Evolutionary conservation across 2,888 invertebrate species (phyloP).

Genomic region (Acrobasis consociella): DNA sequence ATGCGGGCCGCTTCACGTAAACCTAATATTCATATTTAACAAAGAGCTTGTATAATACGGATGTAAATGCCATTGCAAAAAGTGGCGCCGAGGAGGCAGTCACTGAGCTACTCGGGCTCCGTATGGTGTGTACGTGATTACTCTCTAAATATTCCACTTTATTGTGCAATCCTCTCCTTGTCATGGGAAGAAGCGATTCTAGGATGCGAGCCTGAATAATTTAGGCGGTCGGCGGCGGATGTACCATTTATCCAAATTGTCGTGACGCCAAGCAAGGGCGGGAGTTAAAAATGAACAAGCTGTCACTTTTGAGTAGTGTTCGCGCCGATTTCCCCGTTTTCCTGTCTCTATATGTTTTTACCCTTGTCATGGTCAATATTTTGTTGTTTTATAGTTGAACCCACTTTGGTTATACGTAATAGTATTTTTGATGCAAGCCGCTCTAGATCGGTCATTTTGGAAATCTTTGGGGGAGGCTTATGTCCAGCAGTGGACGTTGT

Average conservation of each 20-base stretch:
- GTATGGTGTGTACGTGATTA: constrained; percentile 71
- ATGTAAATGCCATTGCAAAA: constrained; percentile 54
- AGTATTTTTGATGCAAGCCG: no score
- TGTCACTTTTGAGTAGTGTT: constrained; percentile 56
- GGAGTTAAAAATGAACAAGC: constrained; percentile 72
- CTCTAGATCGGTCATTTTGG: no score
- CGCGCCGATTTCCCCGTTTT: constrained; percentile 52
- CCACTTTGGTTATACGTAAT: no score
- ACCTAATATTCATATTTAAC: constrained; percentile 47
- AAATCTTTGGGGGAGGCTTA: no score
- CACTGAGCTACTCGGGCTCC: constrained; percentile 51
- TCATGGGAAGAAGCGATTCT: constrained; percentile 67
- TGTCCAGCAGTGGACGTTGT: no score
- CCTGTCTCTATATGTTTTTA: constrained; percentile 35
- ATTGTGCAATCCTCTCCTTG: constrained; percentile 72
- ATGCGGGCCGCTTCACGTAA: constrained; percentile 30
- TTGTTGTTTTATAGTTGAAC: no score
- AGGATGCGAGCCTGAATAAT: constrained; percentile 68
- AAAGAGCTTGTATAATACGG: constrained; percentile 45
- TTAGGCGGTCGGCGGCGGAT: constrained; percentile 66
- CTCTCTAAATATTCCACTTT: constrained; percentile 77
- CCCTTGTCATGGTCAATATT: constrained; percentile 45
- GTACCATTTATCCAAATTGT: constrained; percentile 79
- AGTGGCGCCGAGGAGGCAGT: constrained; percentile 36
- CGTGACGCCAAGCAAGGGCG: constrained; percentile 55